Evolutionary conservation across 1,140 invertebrate species (phyloP), one percentile per base, ranked within the genome.

Genomic region (Drosophila bifasciata): DNA sequence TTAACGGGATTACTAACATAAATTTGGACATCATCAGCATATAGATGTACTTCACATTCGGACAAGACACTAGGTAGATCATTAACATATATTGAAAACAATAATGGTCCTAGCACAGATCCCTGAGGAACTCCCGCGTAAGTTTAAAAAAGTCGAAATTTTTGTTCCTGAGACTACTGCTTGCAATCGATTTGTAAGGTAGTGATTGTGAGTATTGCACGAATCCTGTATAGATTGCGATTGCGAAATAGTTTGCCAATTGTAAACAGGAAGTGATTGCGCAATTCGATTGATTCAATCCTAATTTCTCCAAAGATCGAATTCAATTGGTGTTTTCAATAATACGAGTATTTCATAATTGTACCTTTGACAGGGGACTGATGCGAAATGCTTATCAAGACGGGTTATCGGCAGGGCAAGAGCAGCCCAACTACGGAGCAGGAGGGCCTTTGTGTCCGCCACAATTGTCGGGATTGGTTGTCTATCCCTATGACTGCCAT

Each of bases 401-500:
- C 19, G 73, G 83, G 69, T 86, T 86, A 86, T 86, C 81, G 15
- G 48, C 48, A 56, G 59, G 60, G 36, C 60, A 77, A 66, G 74
- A 79, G 40, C 75, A 89, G 56, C 75, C 85, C 0, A 59, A 85
- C 17, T 89, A 85, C 36, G 71, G 85, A n/a, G n/a, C 8, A 9
- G 28, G 32, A 13, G 32, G 32, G 32, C 90, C n/a, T n/a, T n/a
- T n/a, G n/a, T 95, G 94, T 76, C 94, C 94, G 2, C 19, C 76
- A 9, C 91, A 92, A 23, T 92, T 92, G 3, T 94, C 92, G 0
- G 95, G 95, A 0, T 90, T 92, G 45, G 94, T 94, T 61, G 92
- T 94, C 1, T 94, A 94, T 83, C 92, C 92, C 1, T 89, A 92
- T 0, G 94, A 95, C 71, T 96, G 95, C 52, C 93, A 93, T 71